Conservation (phyloP, 1,140 invertebrate genomes). For the Drosophila prosaltans region DNA sequence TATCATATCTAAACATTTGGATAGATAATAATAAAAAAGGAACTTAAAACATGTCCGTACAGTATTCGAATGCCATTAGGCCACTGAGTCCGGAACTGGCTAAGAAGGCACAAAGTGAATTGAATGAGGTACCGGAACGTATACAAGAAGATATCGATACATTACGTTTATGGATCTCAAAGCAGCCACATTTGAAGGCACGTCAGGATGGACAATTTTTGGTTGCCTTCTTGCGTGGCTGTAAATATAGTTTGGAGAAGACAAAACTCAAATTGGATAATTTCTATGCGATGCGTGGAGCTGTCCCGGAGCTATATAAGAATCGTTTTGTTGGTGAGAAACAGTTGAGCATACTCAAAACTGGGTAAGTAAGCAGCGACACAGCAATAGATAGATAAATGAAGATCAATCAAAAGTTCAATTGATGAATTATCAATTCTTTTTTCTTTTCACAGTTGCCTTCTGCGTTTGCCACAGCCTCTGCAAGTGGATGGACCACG, state of each 20-base stretch:
- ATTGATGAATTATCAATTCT: background rate
- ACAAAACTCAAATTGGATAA: slow-evolving; percentile 87
- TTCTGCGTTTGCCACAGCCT: slow-evolving; percentile 80
- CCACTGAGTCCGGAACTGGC: slow-evolving; percentile 81
- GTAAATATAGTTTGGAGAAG: slow-evolving; percentile 88
- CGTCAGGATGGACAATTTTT: slow-evolving; percentile 86
- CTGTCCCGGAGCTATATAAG: slow-evolving; percentile 85
- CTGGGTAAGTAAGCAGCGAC: slow-evolving; percentile 45
- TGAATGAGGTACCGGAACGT: slow-evolving; percentile 86
- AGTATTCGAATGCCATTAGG: slow-evolving; percentile 63
- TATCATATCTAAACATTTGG: slow-evolving; percentile 38
- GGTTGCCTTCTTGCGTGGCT: slow-evolving; percentile 86
- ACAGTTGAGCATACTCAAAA: slow-evolving; percentile 68
- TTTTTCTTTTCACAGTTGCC: slow-evolving; percentile 40
- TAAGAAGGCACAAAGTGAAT: slow-evolving; percentile 84
- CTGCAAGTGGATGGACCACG: slow-evolving; percentile 83
- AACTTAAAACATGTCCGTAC: slow-evolving; percentile 42
- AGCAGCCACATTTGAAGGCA: slow-evolving; percentile 86
- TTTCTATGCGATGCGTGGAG: slow-evolving; percentile 86
- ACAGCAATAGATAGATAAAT: too few species aligned
- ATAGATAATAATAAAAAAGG: slow-evolving; percentile 45
- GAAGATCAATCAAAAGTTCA: background rate
- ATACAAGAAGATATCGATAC: slow-evolving; percentile 84
- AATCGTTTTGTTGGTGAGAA: slow-evolving; percentile 75
- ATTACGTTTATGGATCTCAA: slow-evolving; percentile 86